Conservation (phyloP, 1,140 invertebrate genomes). For the Drosophila tani region DNA sequence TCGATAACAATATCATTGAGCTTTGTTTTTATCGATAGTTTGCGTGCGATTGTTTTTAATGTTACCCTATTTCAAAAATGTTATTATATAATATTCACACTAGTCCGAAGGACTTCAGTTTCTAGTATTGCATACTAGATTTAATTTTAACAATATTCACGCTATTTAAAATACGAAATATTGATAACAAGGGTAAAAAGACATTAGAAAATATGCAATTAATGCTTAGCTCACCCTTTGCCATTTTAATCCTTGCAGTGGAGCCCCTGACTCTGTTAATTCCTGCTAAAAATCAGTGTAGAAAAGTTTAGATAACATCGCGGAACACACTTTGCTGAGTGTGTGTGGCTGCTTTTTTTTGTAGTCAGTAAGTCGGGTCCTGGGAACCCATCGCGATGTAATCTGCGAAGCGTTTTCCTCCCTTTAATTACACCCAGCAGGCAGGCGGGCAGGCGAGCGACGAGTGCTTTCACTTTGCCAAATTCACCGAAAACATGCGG, state of each 20-base stretch:
- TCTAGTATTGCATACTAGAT: no score
- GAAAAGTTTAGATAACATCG: slow-evolving; percentile 7
- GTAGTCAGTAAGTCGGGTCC: slow-evolving; percentile 20
- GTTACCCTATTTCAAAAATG: no score
- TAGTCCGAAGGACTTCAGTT: no score
- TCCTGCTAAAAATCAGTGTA: not conserved
- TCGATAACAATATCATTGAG: no score
- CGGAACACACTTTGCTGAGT: not conserved
- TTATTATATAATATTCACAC: no score
- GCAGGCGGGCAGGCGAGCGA: slow-evolving; percentile 12
- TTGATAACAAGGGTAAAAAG: no score
- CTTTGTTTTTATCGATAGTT: no score
- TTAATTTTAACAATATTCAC: no score
- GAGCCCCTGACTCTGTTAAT: not conserved
- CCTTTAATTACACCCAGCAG: slow-evolving; percentile 69
- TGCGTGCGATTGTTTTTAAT: no score
- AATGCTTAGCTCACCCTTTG: not conserved
- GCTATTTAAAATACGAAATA: no score
- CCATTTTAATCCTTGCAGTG: not conserved
- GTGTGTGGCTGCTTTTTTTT: not conserved
- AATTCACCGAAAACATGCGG: slow-evolving; percentile 59
- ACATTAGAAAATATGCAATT: not conserved
- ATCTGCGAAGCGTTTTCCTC: slow-evolving; percentile 54
- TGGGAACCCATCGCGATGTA: slow-evolving; percentile 41
- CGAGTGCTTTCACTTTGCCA: slow-evolving; percentile 20